Conservation (phyloP, 1,140 invertebrate species). For the Drosophila arawakana region DNA sequence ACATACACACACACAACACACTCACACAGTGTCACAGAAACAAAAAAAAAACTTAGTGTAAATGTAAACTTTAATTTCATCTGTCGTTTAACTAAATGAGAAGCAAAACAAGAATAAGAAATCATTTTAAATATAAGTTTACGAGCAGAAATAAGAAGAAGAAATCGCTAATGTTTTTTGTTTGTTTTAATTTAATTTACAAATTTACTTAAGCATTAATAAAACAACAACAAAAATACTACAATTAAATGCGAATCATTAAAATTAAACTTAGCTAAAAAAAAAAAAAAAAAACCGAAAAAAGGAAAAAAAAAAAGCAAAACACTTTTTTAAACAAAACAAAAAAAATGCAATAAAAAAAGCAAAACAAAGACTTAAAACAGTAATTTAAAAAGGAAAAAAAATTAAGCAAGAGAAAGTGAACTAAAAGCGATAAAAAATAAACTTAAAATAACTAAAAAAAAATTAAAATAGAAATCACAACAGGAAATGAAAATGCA, state of each 20-base stretch:
- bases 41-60: constrained; percentile 55
- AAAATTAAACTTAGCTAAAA: constrained; percentile 68
- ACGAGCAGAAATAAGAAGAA: constrained; percentile 41
- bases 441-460: constrained; percentile 35
- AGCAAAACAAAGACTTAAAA: constrained; percentile 84
- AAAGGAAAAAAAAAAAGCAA: constrained; percentile 49
- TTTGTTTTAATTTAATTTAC: constrained; percentile 62
- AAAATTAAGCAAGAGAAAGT: constrained; percentile 44
- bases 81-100: constrained; percentile 52
- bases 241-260: constrained; percentile 50
- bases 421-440: constrained; percentile 43
- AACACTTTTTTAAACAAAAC: constrained; percentile 44
- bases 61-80: constrained; percentile 66
- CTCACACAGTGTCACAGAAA: constrained; percentile 49
- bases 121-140: constrained; percentile 58
- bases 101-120: constrained; percentile 10
- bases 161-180: constrained; percentile 61
- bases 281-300: constrained; percentile 52
- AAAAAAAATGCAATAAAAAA: constrained; percentile 84
- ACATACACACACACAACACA: constrained; percentile 21
- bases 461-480: constrained; percentile 36
- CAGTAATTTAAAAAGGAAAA: constrained; percentile 63
- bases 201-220: constrained; percentile 65
- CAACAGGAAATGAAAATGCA: background rate
- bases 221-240: constrained; percentile 27